A percentile compares a stretch with the other conserved stretches of the same genome.
These are phyloP conservation scores for Mythimna pallens DNA, from an alignment of 2,888 invertebrate genomes.

Conservation along the genomic window DNA sequence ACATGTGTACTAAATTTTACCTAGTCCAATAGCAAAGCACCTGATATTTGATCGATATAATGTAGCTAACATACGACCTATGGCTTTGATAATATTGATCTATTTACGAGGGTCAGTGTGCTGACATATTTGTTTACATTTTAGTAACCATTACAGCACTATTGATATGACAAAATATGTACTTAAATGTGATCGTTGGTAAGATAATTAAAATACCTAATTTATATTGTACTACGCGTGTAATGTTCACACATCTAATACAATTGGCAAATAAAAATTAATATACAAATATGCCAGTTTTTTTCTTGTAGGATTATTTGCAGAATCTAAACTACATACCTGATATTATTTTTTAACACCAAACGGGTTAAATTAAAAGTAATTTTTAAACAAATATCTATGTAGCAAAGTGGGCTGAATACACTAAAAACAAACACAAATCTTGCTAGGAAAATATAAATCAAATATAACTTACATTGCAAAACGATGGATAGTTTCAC, in stretches of 20 bases:
- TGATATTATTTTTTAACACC: too few species aligned
- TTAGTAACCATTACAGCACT: neutral
- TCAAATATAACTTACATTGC: constrained; percentile 77
- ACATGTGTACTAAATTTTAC: neutral
- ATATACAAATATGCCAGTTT: neutral
- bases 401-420: neutral
- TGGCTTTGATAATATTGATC: constrained; percentile 24
- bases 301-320: neutral
- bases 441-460: neutral
- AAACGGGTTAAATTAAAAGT: neutral
- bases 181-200: neutral
- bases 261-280: neutral
- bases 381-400: neutral
- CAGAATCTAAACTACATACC: too few species aligned
- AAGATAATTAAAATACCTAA: neutral
- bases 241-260: neutral
- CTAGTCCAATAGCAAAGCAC: constrained; percentile 12
- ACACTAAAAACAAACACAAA: neutral
- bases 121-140: constrained; percentile 12
- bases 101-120: constrained; percentile 4
- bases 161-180: neutral
- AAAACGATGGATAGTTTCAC: constrained; percentile 78
- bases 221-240: neutral
- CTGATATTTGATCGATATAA: constrained; percentile 26
- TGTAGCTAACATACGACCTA: neutral